These are phyloP conservation scores for Tympanoctomys barrerae DNA, from an alignment of 2,797 vertebrate species.

Conservation along the genomic window DNA sequence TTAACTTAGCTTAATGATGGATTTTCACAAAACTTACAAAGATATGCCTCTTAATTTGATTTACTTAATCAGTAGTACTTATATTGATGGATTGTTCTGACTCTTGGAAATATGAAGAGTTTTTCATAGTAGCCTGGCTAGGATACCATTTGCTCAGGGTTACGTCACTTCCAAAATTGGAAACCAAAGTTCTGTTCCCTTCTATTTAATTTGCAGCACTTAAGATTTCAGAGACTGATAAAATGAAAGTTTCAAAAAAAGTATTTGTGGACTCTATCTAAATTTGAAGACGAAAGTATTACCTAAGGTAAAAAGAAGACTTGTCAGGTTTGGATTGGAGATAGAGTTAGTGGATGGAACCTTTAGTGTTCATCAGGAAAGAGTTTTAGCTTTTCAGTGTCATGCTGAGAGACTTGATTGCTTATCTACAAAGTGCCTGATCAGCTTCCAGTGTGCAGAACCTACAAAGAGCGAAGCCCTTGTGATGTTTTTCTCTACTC, in stretches of 20 bases:
- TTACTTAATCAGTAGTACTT: conserved; percentile 8
- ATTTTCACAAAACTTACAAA: conserved; percentile 44
- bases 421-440: not conserved
- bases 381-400: not conserved
- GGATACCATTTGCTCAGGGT: not conserved
- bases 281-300: conserved; percentile 9
- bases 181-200: conserved; percentile 35
- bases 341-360: not conserved
- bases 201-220: conserved; percentile 2
- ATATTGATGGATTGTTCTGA: not conserved
- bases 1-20: not conserved
- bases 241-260: not conserved
- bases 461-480: not conserved
- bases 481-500: not conserved
- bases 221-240: conserved; percentile 46
- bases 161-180: conserved; percentile 9
- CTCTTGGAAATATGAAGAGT: not conserved
- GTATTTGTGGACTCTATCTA: not conserved
- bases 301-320: conserved; percentile 33
- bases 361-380: not conserved
- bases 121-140: conserved; percentile 27
- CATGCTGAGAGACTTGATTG: not conserved
- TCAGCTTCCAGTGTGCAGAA: not conserved
- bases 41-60: conserved; percentile 14
- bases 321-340: conserved; percentile 21